Percentiles rank a stretch among this genome's conserved stretches.
Conservation (phyloP, 2,888 invertebrate genomes). For the Fragum sueziense region DNA sequence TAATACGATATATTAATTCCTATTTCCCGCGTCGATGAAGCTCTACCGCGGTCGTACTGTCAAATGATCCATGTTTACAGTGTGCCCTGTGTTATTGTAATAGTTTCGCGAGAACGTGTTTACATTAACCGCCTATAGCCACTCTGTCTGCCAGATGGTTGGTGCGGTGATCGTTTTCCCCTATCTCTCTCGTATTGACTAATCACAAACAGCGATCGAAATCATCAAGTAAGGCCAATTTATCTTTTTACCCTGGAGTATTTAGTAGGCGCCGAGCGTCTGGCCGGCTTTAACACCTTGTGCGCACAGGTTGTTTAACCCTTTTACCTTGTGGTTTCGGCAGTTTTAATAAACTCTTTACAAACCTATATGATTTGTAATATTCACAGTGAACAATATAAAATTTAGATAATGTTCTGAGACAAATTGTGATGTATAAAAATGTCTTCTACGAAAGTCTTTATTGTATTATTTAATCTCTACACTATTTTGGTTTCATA, state of each 20-base stretch:
- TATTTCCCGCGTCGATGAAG: background rate
- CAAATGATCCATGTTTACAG: conserved; percentile 53
- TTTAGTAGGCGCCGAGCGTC: conserved; percentile 18
- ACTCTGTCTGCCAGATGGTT: conserved; percentile 78
- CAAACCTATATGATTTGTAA: too few relatives aligned
- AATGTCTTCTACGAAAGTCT: too few relatives aligned
- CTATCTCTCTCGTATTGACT: conserved; percentile 79
- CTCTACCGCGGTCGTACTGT: conserved; percentile 47
- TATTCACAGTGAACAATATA: too few relatives aligned
- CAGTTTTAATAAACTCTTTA: too few relatives aligned
- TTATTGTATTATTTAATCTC: too few relatives aligned
- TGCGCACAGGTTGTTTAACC: conserved; percentile 13
- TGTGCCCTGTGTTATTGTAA: conserved; percentile 54
- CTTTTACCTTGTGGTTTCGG: background rate
- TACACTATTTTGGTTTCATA: too few relatives aligned
- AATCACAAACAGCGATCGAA: conserved; percentile 61
- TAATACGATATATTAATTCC: background rate
- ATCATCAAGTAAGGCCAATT: conserved; percentile 31
- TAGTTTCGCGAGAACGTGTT: conserved; percentile 64
- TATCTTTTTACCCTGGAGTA: conserved; percentile 31
- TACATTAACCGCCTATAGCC: conserved; percentile 70
- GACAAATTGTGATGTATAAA: too few relatives aligned
- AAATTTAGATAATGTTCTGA: too few relatives aligned
- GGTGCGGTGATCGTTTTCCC: conserved; percentile 73
- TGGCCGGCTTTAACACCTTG: conserved; percentile 21